Evolutionary conservation across 2,113 vertebrate species (phyloP), one percentile per base, ranked within the genome.

Genomic region (Cavia porcellus): DNA sequence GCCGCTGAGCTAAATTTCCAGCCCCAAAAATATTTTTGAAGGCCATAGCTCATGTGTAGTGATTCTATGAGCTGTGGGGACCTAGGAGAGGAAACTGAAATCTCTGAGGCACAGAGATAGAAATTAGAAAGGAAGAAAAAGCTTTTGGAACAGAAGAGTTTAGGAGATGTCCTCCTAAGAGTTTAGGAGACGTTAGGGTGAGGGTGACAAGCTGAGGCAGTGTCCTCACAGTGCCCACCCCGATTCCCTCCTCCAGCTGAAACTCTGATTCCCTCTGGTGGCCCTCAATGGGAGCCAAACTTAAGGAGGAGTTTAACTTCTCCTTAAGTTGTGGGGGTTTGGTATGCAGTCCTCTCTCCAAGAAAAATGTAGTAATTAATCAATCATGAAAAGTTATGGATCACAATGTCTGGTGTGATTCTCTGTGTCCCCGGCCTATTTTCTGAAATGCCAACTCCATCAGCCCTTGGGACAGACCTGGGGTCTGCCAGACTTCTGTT

Each of bases 1-100:
- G 38, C 38, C 38, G 38, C 38, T 38, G 38, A 38, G 38, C 38
- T 38, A 38, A 38, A 38, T 38, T 2, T 38, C 38, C 38, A 38
- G 38, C 38, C 38, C 3, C 13, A 68, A 57, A 92, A 85, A 35
- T n/a, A 68, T 92, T 94, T 96, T 32, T 15, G 90, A 94, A 87
- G 52, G 8, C 52, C 57, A n/a, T 68, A 45, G 3, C 10, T 57
- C 24, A 61, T 17, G 35, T 25, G 1, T 8, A 70, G 15, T 81
- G 30, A 1, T 35, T 86, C 59, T 20, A n/a, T 82, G 61, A 82
- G 86, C 75, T 38, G 13, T 30, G 9, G 52, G 93, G 52, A 74
- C 9, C 12, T 79, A 42, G 13, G 0, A 86, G 30, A 89, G 42
- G 14, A 89, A 15, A 82, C 0, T 2, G 4, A 66, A 38, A 19